Base-by-base conservation (phyloP, 1,140 invertebrate genomes). In the Drosophila sp. region DNA sequence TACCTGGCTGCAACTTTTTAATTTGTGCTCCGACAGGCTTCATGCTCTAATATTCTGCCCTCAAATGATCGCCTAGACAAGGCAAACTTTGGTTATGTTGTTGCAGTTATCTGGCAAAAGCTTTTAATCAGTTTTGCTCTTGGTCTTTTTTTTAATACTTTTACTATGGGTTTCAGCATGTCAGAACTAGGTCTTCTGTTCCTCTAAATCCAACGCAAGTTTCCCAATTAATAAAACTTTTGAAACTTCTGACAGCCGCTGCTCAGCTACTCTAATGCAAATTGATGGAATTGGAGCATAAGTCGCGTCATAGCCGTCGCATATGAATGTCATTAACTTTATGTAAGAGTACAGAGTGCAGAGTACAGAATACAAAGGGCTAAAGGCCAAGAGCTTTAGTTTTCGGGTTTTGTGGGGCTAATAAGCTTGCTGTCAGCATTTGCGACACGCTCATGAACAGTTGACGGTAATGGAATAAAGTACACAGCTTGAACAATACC, bases 141-240 rank as follows among this genome's bases (percentile, higher is more conserved):
- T 57, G 54, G 11, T 72, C 40, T 53, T 61, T 51, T 41, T n/a
- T n/a, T n/a, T n/a, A n/a, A n/a, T n/a, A 64, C 65, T 71, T 66
- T 57, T 67, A 43, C 34, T 59, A 16, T 36, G 16, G 21, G 48
- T 43, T 45, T 38, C 25, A n/a, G 43, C 51, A 69, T 41, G 38
- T 71, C 76, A 64, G n/a, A 29, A 18, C n/a, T n/a, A n/a, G n/a
- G n/a, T n/a, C n/a, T 61, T 50, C 54, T 61, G 48, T 65, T 70
- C 67, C 16, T 50, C 7, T 14, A 11, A 40, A 25, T 29, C 38
- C 41, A 50, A 11, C 45, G 71, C 50, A 86, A 87, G 78, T 89
- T 87, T 89, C 80, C 69, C 79, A 89, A 87, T 87, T 87, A 87
- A 82, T 61, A 72, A 82, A 87, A 89, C 41, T 87, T 87, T 79